These are phyloP conservation scores for Eulemur mongoz DNA, from an alignment of 2,797 vertebrate genomes.

Conservation along the genomic window DNA sequence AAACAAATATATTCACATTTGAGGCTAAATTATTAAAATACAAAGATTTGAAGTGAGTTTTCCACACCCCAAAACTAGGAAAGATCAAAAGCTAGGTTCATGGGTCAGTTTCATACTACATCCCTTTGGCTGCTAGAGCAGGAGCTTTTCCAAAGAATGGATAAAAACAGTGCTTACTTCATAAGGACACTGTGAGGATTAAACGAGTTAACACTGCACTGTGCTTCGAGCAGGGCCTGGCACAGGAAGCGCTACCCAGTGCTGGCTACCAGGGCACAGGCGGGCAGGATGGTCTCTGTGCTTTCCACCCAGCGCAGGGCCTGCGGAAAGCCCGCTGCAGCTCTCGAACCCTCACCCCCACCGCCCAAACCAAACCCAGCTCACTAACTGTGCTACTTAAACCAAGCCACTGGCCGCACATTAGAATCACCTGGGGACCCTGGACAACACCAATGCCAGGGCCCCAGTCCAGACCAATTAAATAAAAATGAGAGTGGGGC, in stretches of 20 bases:
- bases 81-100: not conserved
- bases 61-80: not conserved
- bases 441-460: not conserved
- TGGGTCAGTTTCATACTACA: not conserved
- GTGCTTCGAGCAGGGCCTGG: not conserved
- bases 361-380: not conserved
- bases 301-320: fast-evolving
- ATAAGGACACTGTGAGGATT: not conserved
- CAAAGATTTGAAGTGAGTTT: not conserved
- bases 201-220: not conserved
- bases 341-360: not conserved
- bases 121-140: not conserved
- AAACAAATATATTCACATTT: not conserved
- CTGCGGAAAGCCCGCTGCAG: too few relatives aligned
- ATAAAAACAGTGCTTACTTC: not conserved
- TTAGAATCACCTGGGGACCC: not conserved
- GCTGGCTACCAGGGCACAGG: not conserved
- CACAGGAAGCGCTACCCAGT: not conserved
- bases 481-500: not conserved
- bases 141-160: not conserved
- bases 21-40: conserved; percentile 36
- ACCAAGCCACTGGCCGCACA: not conserved
- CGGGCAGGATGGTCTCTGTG: not conserved
- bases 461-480: not conserved
- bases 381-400: not conserved